Conservation (phyloP, 2,888 invertebrate genomes). For the Aleiodes testaceus region DNA sequence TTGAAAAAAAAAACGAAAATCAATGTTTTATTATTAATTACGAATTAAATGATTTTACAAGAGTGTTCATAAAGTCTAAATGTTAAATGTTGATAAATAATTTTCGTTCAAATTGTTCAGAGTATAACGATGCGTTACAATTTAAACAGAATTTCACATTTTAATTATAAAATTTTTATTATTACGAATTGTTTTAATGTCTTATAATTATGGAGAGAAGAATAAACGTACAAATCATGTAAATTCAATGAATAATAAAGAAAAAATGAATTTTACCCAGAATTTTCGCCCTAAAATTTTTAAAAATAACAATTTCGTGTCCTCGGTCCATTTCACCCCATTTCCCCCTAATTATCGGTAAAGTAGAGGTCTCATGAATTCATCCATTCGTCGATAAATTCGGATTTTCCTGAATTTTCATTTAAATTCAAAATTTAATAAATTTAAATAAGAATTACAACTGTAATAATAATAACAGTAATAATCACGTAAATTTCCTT, state of each 20-base stretch:
- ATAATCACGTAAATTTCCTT: too few relatives aligned
- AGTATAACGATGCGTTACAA: conserved; percentile 21
- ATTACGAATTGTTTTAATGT: background rate
- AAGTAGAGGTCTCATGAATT: background rate
- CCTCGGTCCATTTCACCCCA: too few relatives aligned
- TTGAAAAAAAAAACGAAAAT: background rate
- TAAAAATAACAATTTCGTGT: too few relatives aligned
- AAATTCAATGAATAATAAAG: conserved; percentile 9
- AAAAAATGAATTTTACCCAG: too few relatives aligned
- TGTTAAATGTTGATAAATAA: conserved; percentile 23
- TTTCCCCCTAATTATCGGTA: background rate
- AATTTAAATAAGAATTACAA: too few relatives aligned
- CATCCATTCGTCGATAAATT: background rate
- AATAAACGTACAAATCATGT: background rate
- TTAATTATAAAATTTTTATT: background rate
- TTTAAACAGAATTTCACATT: background rate
- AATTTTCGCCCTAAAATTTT: too few relatives aligned
- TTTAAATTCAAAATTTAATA: too few relatives aligned
- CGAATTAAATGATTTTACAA: background rate
- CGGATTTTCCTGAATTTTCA: too few relatives aligned
- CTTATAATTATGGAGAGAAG: background rate
- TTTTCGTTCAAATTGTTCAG: conserved; percentile 16
- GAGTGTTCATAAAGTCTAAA: background rate
- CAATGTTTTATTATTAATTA: background rate
- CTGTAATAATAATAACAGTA: too few relatives aligned